Conservation (phyloP, 53 echinoderm and acorn worm genomes). For the Arbacia lixula region DNA sequence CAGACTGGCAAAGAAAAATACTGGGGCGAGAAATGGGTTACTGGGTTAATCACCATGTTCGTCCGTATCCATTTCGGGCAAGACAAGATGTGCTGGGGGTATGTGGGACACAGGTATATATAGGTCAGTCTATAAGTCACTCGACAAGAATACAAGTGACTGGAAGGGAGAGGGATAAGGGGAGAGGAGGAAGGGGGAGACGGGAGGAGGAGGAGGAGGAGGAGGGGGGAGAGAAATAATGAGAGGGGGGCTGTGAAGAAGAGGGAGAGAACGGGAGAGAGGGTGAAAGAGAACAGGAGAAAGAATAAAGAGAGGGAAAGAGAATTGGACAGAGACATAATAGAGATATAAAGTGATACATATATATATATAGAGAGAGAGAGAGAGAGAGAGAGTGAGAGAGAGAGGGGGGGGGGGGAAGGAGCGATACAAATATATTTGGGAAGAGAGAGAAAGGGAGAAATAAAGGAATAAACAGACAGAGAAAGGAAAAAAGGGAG, state of each 20-base stretch:
- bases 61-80: slow-evolving; percentile 9
- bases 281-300: background rate
- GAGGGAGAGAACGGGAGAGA: background rate
- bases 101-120: slow-evolving; percentile 34
- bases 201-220: background rate
- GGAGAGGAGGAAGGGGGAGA: background rate
- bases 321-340: background rate
- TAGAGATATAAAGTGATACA: background rate
- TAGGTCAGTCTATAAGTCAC: slow-evolving; percentile 13
- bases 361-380: too few species aligned
- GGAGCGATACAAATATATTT: too few species aligned
- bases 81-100: slow-evolving; percentile 9
- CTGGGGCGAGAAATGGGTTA: slow-evolving; percentile 18
- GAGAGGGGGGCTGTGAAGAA: background rate
- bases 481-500: background rate
- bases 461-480: too few species aligned
- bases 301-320: background rate
- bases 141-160: background rate
- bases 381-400: background rate
- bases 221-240: background rate
- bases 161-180: background rate
- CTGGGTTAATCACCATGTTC: slow-evolving; percentile 53
- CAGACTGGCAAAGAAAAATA: background rate
- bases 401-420: background rate
- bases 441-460: too few species aligned